Base-by-base conservation (phyloP, 2,113 vertebrate species). In the Hypanus sabinus region DNA sequence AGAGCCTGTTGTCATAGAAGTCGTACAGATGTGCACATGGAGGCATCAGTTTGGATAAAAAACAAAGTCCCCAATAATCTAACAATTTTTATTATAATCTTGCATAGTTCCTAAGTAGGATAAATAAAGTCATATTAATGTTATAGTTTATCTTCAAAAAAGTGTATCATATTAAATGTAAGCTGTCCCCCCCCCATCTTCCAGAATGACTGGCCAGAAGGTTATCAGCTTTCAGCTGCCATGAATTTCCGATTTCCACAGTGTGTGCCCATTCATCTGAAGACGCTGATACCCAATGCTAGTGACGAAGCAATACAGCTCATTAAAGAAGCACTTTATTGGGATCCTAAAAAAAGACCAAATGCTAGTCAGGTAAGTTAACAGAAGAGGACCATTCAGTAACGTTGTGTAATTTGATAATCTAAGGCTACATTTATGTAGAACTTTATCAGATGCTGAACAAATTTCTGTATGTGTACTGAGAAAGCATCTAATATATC, bases 201-300 rank as follows among this genome's bases (percentile, higher is more conserved):
- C 95, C 95, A 99, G 99, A 97, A 94, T 46, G 98, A 99, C 94
- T 99, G 99, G 99, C 96, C 98, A 8, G 99, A 99, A 95, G 99
- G 99, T 36, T 97, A 98, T 95, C 98, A 99, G 73, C 97, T 99
- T 70, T 98, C 98, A 30, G 96, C 98, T 87, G 97, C 97, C 14
- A 99, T 99, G 98, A 99, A 98, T 95, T 99, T 99, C 95, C 98
- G 98, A 90, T 99, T 99, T 95, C 99, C 99, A 36, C 99, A 99
- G 0, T 99, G 98, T 95, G 97, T 99, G 93, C 97, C 98, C 36
- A 98, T 98, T 94, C 98, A 98, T 95, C 95, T 99, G 75, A 99
- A 99, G 97, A 98, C 98, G 92, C 98, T 99, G 18, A 99, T 99
- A 94, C 98, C 99, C 88, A 99, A 99, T 94, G 98, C 98, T 95